Evolutionary conservation across 2,797 vertebrate species (phyloP).

Genomic region (Poeciliopsis turneri): DNA sequence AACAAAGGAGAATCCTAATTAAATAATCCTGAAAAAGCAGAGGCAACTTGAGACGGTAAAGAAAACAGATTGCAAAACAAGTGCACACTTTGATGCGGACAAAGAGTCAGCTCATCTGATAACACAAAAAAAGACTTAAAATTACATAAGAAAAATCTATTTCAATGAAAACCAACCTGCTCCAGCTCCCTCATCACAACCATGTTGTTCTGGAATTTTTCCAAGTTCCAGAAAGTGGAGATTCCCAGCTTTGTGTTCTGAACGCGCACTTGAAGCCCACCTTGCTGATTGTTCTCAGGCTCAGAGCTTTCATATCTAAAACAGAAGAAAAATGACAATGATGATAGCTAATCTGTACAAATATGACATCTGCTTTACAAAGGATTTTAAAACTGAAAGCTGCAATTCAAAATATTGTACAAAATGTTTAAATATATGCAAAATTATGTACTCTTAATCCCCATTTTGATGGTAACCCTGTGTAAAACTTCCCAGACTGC

Average conservation of each 20-base stretch:
- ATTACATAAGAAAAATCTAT: not conserved
- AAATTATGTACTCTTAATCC: not conserved
- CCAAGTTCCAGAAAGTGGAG: conserved; percentile 91
- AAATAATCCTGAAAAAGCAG: not conserved
- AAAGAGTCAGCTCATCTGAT: not conserved
- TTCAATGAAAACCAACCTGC: conserved; percentile 78
- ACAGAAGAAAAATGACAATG: not conserved
- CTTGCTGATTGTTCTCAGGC: conserved; percentile 53
- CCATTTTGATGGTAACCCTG: not conserved
- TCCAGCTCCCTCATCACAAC: conserved; percentile 92
- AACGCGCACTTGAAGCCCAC: conserved; percentile 84
- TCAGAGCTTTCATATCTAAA: conserved; percentile 83
- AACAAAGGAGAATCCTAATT: not conserved
- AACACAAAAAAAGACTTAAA: not conserved
- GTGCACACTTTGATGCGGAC: too few species aligned
- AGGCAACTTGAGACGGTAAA: not conserved
- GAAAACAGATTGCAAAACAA: not conserved
- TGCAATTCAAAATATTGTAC: not conserved
- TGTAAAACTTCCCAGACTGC: not conserved
- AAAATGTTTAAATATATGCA: not conserved
- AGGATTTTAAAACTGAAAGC: not conserved
- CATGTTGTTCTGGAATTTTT: conserved; percentile 94
- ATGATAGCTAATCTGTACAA: not conserved
- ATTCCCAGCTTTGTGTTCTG: conserved; percentile 90
- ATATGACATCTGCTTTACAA: not conserved